A percentile compares a stretch with the other conserved stretches of the same genome.
Conservation (phyloP, 2,888 invertebrate species). For the Steromphala cineraria region DNA sequence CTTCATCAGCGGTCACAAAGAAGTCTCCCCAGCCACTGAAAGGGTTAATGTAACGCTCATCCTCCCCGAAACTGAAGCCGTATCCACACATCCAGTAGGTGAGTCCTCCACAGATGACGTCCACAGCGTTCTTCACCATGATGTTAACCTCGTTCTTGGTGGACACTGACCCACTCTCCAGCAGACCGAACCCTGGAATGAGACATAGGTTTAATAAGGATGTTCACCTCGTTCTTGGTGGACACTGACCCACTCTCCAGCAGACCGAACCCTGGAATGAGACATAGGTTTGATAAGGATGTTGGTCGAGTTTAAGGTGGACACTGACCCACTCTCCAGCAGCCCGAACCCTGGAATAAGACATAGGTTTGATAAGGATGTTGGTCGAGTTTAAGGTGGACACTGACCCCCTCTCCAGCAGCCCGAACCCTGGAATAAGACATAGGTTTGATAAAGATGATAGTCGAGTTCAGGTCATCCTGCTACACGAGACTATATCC, state of each 20-base stretch:
- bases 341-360: constrained; percentile 5
- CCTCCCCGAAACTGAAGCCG: constrained; percentile 64
- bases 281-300: constrained; percentile 35
- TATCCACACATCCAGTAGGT: constrained; percentile 68
- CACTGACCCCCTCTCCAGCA: too few species aligned
- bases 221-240: constrained; percentile 65
- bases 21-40: constrained; percentile 66
- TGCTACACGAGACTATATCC: too few species aligned
- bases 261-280: constrained; percentile 11
- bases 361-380: constrained; percentile 37
- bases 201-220: constrained; percentile 25
- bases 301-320: constrained; percentile 62
- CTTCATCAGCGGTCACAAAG: constrained; percentile 73
- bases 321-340: too few species aligned
- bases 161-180: constrained; percentile 64
- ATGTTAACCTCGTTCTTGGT: constrained; percentile 68
- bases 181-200: constrained; percentile 63
- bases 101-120: constrained; percentile 65
- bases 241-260: too few species aligned
- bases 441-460: not conserved
- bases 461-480: too few species aligned
- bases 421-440: constrained; percentile 9
- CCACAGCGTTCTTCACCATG: constrained; percentile 69
- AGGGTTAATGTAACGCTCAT: constrained; percentile 44
- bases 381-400: constrained; percentile 61